Evolutionary conservation across 2,888 invertebrate species (phyloP).

Genomic region (Sceliomorpha sp.): DNA sequence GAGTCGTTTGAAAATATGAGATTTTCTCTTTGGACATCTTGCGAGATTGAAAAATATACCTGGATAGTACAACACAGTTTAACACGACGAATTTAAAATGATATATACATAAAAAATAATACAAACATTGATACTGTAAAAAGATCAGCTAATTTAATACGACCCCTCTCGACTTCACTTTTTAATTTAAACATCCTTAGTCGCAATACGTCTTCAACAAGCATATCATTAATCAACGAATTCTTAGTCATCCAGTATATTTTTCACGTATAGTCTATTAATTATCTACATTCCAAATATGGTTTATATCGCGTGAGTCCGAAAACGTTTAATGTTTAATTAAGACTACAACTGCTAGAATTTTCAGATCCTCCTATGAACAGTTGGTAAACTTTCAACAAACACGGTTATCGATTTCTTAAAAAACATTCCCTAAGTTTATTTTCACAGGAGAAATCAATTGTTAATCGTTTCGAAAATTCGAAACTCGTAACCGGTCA

Average conservation of each 20-base stretch:
- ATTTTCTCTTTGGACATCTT: slow-evolving; percentile 42
- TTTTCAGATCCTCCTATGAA: slow-evolving; percentile 38
- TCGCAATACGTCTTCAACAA: too few species aligned
- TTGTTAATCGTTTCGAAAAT: too few species aligned
- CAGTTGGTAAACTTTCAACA: slow-evolving; percentile 29
- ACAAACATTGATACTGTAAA: too few species aligned
- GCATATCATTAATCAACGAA: too few species aligned
- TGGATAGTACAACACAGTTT: slow-evolving; percentile 28
- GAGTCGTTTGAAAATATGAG: slow-evolving; percentile 50
- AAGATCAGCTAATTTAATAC: too few species aligned
- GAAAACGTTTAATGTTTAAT: slow-evolving; percentile 42
- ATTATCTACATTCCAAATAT: slow-evolving; percentile 52
- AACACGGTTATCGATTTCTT: slow-evolving; percentile 18
- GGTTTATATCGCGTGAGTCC: slow-evolving; percentile 43
- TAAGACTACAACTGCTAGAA: slow-evolving; percentile 41
- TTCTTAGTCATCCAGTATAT: slow-evolving; percentile 49
- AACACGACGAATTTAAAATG: slow-evolving; percentile 28
- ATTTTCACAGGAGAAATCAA: too few species aligned
- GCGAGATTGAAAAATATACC: slow-evolving; percentile 51
- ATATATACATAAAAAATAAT: slow-evolving; percentile 14
- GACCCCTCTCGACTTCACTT: too few species aligned
- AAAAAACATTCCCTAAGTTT: not conserved
- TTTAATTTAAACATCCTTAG: too few species aligned
- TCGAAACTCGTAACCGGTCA: too few species aligned
- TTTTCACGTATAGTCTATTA: slow-evolving; percentile 43